phyloP scores from a whole-genome alignment of 1,140 invertebrate genomes.

The Brachionus manjavacas region DNA sequence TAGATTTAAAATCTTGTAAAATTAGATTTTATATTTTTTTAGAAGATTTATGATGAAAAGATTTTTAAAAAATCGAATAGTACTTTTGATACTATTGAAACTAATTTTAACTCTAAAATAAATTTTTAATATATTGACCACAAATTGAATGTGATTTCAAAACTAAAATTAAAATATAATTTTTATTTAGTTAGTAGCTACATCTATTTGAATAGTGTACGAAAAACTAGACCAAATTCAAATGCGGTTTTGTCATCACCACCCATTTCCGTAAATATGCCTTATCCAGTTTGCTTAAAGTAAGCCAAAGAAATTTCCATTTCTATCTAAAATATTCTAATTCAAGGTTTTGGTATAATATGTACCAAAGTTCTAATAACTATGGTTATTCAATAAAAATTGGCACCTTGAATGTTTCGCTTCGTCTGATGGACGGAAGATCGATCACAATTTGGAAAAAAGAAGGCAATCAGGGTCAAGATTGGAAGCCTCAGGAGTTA shows the following conservation, averaged over 20 bases:
- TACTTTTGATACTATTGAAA: too few relatives aligned
- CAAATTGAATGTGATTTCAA: too few relatives aligned
- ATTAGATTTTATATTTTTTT: too few relatives aligned
- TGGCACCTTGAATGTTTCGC: neutral
- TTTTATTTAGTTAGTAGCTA: neutral
- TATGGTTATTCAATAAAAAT: neutral
- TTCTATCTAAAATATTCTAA: neutral
- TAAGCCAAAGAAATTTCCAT: neutral
- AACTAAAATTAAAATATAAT: neutral
- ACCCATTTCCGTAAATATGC: neutral
- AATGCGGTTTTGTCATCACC: constrained; percentile 24
- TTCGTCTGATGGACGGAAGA: neutral
- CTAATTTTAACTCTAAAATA: too few relatives aligned
- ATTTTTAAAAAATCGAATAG: too few relatives aligned
- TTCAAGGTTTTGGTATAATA: constrained; percentile 21
- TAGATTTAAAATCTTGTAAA: too few relatives aligned
- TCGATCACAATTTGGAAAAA: neutral
- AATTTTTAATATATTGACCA: too few relatives aligned
- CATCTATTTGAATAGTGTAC: neutral
- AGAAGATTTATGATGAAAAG: too few relatives aligned
- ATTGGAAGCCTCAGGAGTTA: neutral
- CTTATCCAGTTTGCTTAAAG: neutral
- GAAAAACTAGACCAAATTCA: neutral
- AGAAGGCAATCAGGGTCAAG: neutral
- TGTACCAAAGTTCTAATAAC: neutral